These are phyloP conservation scores for Serranus cabrilla DNA, from an alignment of 2,797 vertebrate species.

Conservation along the genomic window DNA sequence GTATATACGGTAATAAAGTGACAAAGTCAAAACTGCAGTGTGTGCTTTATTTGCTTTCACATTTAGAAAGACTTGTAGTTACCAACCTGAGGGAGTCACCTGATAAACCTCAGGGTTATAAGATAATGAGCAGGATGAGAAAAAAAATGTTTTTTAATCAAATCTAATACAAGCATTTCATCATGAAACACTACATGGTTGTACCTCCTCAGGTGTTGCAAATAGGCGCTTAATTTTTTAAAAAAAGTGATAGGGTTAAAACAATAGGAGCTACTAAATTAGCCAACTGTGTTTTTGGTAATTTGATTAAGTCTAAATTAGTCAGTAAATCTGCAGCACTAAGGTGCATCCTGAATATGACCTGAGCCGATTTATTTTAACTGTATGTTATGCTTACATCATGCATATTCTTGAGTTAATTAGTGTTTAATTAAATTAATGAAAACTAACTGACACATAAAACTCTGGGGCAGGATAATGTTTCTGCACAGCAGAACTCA, in stretches of 20 bases:
- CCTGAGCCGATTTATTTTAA: conserved; percentile 5
- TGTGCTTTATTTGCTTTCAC: neutral
- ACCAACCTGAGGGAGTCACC: neutral
- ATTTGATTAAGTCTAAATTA: neutral
- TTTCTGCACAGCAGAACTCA: neutral
- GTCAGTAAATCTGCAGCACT: neutral
- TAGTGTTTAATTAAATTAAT: neutral
- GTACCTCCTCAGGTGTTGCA: neutral
- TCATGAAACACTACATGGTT: neutral
- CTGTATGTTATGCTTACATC: neutral
- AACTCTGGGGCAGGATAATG: neutral
- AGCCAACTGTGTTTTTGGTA: neutral
- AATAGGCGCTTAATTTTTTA: neutral
- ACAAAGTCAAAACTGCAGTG: neutral
- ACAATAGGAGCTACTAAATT: neutral
- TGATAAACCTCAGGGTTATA: neutral
- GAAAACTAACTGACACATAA: neutral
- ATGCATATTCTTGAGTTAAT: neutral
- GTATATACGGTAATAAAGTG: conserved; percentile 63
- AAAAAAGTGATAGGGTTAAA: neutral
- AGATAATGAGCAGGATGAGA: neutral
- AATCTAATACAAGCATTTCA: neutral
- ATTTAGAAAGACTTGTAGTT: neutral
- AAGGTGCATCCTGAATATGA: conserved; percentile 2
- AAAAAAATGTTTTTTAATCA: neutral